phyloP scores from a whole-genome alignment of 2,113 vertebrate genomes.

The Tragulus kanchil region DNA sequence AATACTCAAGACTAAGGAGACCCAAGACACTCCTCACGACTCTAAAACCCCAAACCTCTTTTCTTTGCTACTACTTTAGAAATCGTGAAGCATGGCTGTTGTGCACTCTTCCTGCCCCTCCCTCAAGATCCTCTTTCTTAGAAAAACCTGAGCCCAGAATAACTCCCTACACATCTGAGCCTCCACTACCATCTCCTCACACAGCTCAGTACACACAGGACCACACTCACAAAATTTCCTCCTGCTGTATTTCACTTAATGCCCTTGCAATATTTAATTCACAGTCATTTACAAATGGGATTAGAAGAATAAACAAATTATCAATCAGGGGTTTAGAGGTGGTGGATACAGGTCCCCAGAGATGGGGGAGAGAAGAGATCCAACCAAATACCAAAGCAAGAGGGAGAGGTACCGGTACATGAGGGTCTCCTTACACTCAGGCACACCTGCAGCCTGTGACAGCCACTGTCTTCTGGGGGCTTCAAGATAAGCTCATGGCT shows the following conservation, averaged over 20 bases:
- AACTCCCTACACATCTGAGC: neutral
- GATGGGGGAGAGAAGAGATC: neutral
- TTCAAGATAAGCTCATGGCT: neutral
- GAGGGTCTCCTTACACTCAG: neutral
- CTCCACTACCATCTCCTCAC: neutral
- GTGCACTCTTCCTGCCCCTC: neutral
- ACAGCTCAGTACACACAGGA: neutral
- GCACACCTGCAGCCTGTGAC: neutral
- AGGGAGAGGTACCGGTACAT: neutral
- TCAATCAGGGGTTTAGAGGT: neutral
- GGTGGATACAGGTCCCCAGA: neutral
- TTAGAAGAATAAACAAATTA: slow-evolving; percentile 23
- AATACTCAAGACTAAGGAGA: neutral
- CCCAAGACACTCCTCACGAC: neutral
- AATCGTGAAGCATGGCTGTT: neutral
- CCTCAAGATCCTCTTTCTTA: neutral
- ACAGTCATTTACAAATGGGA: neutral
- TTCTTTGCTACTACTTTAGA: neutral
- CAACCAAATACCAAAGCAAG: neutral
- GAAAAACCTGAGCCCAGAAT: neutral
- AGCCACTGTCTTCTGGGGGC: neutral
- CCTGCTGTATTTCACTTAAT: neutral
- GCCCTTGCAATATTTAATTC: neutral
- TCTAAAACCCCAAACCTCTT: neutral
- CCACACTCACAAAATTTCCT: neutral